A percentile compares a stretch with the other conserved stretches of the same genome.
Conservation (phyloP, 1,140 invertebrate genomes). For the Eriocheir sinensis region DNA sequence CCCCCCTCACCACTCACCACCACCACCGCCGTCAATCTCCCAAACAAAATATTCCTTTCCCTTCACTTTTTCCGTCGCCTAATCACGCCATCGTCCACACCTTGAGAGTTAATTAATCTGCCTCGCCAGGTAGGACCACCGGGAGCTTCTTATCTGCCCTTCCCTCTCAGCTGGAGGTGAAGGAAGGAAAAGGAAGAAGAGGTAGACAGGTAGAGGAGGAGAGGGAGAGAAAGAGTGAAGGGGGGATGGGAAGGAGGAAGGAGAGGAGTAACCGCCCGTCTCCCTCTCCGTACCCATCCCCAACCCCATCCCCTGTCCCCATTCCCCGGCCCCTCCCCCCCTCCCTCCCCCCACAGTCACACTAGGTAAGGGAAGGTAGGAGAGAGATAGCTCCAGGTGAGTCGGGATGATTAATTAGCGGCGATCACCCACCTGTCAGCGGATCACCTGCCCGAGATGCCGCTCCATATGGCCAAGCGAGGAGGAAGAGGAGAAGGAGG, state of each 20-base stretch:
- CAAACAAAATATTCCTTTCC: conserved; percentile 19
- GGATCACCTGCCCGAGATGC: background rate
- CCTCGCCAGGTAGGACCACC: conserved; percentile 18
- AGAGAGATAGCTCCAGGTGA: background rate
- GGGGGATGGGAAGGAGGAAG: background rate
- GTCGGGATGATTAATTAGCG: background rate
- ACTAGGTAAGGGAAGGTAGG: background rate
- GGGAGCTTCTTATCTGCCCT: background rate
- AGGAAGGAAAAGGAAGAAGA: background rate
- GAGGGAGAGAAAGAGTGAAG: background rate
- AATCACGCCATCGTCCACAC: conserved; percentile 10
- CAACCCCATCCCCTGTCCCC: no score
- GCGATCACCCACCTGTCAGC: background rate
- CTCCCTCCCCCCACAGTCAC: no score
- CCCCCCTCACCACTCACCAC: background rate
- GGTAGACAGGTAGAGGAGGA: background rate
- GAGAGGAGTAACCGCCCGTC: no score
- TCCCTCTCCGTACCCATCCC: no score
- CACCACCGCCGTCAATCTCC: background rate
- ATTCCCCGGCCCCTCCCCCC: no score
- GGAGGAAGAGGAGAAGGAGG: background rate
- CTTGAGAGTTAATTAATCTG: conserved; percentile 16
- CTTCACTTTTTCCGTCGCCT: background rate
- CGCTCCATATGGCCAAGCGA: background rate
- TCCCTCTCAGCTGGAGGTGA: background rate